A percentile compares a stretch with the other conserved stretches of the same genome.
Conservation (phyloP, 1,140 invertebrate genomes). For the Pachypsylla venusta region DNA sequence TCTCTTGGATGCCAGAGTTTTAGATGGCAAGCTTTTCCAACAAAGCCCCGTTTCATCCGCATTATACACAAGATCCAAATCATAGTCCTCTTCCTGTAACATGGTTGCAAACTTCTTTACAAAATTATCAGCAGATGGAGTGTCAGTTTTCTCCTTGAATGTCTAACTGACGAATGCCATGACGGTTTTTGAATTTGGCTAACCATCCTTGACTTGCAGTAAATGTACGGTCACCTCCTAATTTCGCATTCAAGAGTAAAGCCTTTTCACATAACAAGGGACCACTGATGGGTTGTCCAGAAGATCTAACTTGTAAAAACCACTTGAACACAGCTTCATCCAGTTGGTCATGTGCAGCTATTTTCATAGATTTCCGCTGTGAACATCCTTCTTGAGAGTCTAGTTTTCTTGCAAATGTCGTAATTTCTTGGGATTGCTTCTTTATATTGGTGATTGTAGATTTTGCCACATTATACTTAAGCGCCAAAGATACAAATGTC, state of each 20-base stretch:
- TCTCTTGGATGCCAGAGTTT: slow-evolving; percentile 27
- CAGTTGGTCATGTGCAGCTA: slow-evolving; percentile 16
- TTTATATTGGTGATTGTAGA: slow-evolving; percentile 20
- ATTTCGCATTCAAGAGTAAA: slow-evolving; percentile 15
- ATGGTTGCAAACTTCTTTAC: background rate
- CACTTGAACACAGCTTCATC: slow-evolving; percentile 20
- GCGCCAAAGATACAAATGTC: too few species aligned
- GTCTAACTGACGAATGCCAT: slow-evolving; percentile 27
- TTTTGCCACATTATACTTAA: slow-evolving; percentile 16
- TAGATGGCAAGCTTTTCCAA: slow-evolving; percentile 29
- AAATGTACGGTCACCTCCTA: slow-evolving; percentile 18
- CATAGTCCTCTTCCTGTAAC: too few species aligned
- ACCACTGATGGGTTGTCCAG: slow-evolving; percentile 12
- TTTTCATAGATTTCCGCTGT: slow-evolving; percentile 17
- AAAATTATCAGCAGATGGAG: slow-evolving; percentile 24
- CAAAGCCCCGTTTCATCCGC: slow-evolving; percentile 30
- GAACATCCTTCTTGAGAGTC: too few species aligned
- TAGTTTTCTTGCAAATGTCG: slow-evolving; percentile 15
- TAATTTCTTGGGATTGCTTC: slow-evolving; percentile 14
- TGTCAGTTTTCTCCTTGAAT: slow-evolving; percentile 28
- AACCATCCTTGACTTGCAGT: slow-evolving; percentile 29
- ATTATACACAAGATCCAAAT: slow-evolving; percentile 29
- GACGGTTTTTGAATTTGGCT: slow-evolving; percentile 27
- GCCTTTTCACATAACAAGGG: slow-evolving; percentile 16
- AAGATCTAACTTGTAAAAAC: slow-evolving; percentile 18